Conservation (phyloP, 1,140 invertebrate species). For the Magallana angulata region DNA sequence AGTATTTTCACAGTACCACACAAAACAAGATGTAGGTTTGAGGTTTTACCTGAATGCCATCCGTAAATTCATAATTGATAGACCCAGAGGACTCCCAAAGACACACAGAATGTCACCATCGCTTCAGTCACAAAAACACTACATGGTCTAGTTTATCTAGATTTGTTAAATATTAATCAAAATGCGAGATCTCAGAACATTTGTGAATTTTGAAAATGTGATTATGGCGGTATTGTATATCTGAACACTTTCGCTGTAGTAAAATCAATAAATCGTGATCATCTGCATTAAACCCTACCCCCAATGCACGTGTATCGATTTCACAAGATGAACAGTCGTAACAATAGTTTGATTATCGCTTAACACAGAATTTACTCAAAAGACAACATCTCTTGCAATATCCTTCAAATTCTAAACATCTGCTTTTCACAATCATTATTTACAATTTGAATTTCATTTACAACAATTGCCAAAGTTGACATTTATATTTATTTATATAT, state of each 20-base stretch:
- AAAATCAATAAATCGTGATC: slow-evolving; percentile 2
- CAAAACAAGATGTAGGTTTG: too few species aligned
- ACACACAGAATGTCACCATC: not conserved
- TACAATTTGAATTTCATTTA: too few species aligned
- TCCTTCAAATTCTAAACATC: too few species aligned
- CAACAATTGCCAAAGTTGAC: too few species aligned
- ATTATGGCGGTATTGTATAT: not conserved
- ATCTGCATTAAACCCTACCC: not conserved
- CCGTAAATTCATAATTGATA: not conserved
- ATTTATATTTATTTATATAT: not conserved
- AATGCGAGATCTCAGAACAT: not conserved
- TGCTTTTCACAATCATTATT: too few species aligned
- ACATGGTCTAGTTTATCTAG: not conserved
- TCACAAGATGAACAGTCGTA: not conserved
- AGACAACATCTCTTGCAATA: too few species aligned
- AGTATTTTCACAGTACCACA: too few species aligned
- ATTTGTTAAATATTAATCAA: too few species aligned
- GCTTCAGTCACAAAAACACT: not conserved
- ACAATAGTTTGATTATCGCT: too few species aligned
- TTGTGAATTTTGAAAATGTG: not conserved
- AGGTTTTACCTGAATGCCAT: not conserved
- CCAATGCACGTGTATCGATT: slow-evolving; percentile 21
- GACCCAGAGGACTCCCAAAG: not conserved
- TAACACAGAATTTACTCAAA: too few species aligned
- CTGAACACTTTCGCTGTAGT: not conserved